Base-by-base conservation (phyloP, 2,113 vertebrate genomes). In the Cryptomyrus ogoouensis region DNA sequence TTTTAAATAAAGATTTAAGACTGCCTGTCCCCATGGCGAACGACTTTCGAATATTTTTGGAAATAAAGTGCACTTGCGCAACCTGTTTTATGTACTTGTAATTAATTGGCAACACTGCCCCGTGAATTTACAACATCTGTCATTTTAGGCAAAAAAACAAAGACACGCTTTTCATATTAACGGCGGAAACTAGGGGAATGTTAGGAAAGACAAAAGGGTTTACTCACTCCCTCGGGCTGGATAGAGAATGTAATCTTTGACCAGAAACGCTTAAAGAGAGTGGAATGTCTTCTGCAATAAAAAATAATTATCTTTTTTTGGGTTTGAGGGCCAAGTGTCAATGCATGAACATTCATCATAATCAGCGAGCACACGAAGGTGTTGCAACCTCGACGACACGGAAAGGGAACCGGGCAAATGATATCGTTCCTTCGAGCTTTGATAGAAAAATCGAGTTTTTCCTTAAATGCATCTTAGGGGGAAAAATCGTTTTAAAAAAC, bases 221-320 rank as follows among this genome's bases (percentile, higher is more conserved):
- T 42, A 42, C 74, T 42, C 31, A 42, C 74, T 42, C 74, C 74
- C 74, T 42, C 13, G 74, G 74, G 74, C 35, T 80, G 74, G 74
- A 80, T 70, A 70, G 62, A 70, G 62, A 70, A 70, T 80, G 74
- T 42, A 80, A 42, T 80, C 74, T 80, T 80, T 80, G 74, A 80
- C 74, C 44, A 84, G 83, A 84, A 84, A 46, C 39, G 83, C 44
- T 47, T 84, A 84, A 84, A 84, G 44, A 44, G 77, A 84, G 44
- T 44, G 39, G 39, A 84, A 84, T 84, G 42, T 46, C 39, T 84
- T 84, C 21, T 47, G 83, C 35, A 80, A 80, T 80, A 80, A 80
- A 70, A 80, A 80, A 80, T 80, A 80, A 80, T 80, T 35, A 80
- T 80, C 74, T 80, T 80, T 80, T 80, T 80, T 80, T 39, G 35